These are phyloP conservation scores for Hirudo medicinalis DNA, from an alignment of 1,140 invertebrate genomes.

Conservation along the genomic window DNA sequence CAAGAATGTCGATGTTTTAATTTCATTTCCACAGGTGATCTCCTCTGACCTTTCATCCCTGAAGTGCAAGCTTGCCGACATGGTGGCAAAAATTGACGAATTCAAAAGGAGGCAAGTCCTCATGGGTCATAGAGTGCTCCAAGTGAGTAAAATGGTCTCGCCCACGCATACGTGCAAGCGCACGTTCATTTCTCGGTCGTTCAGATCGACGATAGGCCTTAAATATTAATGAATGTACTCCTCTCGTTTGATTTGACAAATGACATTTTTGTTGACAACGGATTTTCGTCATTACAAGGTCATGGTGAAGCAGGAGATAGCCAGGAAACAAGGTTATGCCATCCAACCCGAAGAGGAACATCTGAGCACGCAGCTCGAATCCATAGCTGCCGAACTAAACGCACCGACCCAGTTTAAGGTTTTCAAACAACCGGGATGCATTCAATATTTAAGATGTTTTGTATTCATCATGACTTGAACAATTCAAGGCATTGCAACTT, in stretches of 20 bases:
- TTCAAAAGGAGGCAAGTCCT: constrained; percentile 59
- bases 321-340: constrained; percentile 66
- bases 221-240: not conserved
- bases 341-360: constrained; percentile 77
- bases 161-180: not conserved
- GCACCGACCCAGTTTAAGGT: constrained; percentile 83
- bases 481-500: not conserved
- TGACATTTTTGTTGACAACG: not conserved
- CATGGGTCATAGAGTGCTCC: constrained; percentile 60
- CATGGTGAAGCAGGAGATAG: constrained; percentile 70
- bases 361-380: constrained; percentile 65
- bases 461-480: not conserved
- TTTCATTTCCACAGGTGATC: constrained; percentile 41
- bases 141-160: constrained; percentile 42
- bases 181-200: not conserved
- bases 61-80: constrained; percentile 56
- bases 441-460: too few relatives aligned
- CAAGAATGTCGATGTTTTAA: too few relatives aligned
- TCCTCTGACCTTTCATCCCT: constrained; percentile 60
- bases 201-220: not conserved
- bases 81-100: constrained; percentile 58
- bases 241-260: not conserved
- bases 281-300: constrained; percentile 45
- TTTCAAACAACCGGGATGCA: constrained; percentile 28
- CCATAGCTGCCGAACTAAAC: constrained; percentile 68